Base-by-base conservation (phyloP, 2,888 invertebrate genomes). In the Drosophila pseudotalamancana region DNA sequence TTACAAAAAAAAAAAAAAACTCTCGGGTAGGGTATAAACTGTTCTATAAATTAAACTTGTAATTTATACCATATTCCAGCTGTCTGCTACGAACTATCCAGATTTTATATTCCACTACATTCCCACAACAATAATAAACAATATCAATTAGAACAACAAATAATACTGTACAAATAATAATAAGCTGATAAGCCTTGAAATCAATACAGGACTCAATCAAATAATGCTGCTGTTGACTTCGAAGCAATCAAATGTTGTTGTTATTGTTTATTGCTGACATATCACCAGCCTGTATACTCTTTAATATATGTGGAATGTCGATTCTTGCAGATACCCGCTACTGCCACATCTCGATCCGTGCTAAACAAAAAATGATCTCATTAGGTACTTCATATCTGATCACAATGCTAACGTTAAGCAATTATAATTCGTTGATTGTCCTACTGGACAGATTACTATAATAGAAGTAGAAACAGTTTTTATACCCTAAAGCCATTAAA, bases 101-200 rank as follows among this genome's bases (percentile, higher is more conserved):
- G 55, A 45, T 63, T 49, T 29, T 29, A 40, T 35, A 34, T 12
- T 42, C 23, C n/a, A 11, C 9, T n/a, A 12, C 11, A 39, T 18
- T 11, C 16, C 29, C 8, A 14, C 1, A 27, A 4, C n/a, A n/a
- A n/a, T n/a, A 27, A 27, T 27, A 2, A 14, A 12, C 12, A 21
- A 12, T 14, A 14, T 8, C 16, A 12, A 4, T 23, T 48, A 6
- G 21, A 32, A 35, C 51, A 42, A 16, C 4, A 25, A n/a, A 35
- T 6, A 12, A 3, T 8, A 6, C 34, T 19, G 35, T 37, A 54
- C 19, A 49, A 54, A 54, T 23, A 63, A 29, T 53, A 53, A 57
- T 32, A 57, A 50, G 45, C 74, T 74, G 71, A 71, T 71, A 71
- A 71, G 74, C 45, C 12, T 25, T n/a, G 12, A 34, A 63, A 37